Base-by-base conservation (phyloP, 2,797 vertebrate species). In the Hapalemur alaotrensis region DNA sequence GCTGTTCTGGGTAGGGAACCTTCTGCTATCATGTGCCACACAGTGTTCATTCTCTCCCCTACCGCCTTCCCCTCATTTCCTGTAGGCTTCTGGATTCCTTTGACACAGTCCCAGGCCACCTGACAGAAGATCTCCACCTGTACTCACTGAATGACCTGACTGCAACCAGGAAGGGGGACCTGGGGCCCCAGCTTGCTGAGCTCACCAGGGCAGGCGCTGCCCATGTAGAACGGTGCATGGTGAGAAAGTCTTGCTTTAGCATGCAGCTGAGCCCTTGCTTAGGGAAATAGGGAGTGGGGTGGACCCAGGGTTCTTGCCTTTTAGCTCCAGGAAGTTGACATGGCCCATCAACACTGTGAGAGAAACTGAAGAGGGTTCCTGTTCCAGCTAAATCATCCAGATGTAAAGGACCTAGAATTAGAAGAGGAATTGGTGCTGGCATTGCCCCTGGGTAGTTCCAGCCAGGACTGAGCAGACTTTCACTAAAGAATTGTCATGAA, bases 81-180 rank as follows among this genome's bases (percentile, higher is more conserved):
- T 61, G 72, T 97, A 99, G 99, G 63, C 98, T 99, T 81, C 97
- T 99, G 94, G 99, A 99, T 83, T 98, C 99, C 94, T 99, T 99
- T 0, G 99, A 99, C 97, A 89, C 89, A 0, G 98, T 99, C 41
- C 99, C 99, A 1, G 99, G 99, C 92, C 99, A 99, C 97, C 98
- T 99, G 98, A 99, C 99, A 0, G 99, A 99, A 93, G 99, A 99
- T 96, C 99, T 99, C n/a, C 99, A 99, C 96, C 99, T 99, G 35
- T 99, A 99, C 96, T 99, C 99, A 0, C 98, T 99, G 89, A 99
- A 98, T 0, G 99, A 99, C 97, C 99, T 99, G 97, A 98, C 95
- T 0, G 98, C 99, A 28, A 99, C 99, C 5, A 99, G 99, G 89
- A 99, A 98, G 6, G 99, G 99, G 3, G 99, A 99, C 41, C 98